Evolutionary conservation across 2,113 vertebrate species (phyloP).

Genomic region (Montifringilla adamsi): DNA sequence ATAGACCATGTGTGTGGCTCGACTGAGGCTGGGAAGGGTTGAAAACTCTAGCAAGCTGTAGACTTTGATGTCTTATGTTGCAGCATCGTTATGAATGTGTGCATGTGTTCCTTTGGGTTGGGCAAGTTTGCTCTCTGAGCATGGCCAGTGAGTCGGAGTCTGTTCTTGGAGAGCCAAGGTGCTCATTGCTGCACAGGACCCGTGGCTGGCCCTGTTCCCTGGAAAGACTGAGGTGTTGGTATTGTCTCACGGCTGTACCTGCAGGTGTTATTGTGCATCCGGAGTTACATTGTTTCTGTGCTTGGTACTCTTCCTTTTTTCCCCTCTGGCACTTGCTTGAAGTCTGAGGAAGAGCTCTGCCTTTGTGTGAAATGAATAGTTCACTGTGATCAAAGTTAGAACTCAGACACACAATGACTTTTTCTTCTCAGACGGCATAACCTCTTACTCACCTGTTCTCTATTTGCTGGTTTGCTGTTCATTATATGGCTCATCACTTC

Average conservation of each 20-base stretch:
- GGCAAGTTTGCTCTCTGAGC: not conserved
- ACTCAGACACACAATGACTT: not conserved
- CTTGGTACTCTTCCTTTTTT: not conserved
- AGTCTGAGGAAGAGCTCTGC: not conserved
- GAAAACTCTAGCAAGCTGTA: not conserved
- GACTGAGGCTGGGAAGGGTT: not conserved
- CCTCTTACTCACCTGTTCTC: not conserved
- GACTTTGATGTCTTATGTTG: not conserved
- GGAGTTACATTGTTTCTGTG: not conserved
- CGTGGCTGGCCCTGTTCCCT: not conserved
- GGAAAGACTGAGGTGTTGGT: not conserved
- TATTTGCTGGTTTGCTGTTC: not conserved
- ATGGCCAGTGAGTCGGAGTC: not conserved
- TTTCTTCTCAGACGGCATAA: not conserved
- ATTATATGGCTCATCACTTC: not conserved
- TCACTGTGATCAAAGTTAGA: not conserved
- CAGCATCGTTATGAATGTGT: accelerated
- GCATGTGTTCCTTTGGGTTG: not conserved
- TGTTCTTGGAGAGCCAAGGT: not conserved
- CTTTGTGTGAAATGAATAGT: not conserved
- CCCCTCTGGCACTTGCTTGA: not conserved
- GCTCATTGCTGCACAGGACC: not conserved
- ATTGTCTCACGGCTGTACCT: not conserved
- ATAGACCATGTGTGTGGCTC: not conserved
- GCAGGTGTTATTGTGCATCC: not conserved